Evolutionary conservation across 1,140 invertebrate genomes (phyloP).

Genomic region (Drosophila chauvacae): DNA sequence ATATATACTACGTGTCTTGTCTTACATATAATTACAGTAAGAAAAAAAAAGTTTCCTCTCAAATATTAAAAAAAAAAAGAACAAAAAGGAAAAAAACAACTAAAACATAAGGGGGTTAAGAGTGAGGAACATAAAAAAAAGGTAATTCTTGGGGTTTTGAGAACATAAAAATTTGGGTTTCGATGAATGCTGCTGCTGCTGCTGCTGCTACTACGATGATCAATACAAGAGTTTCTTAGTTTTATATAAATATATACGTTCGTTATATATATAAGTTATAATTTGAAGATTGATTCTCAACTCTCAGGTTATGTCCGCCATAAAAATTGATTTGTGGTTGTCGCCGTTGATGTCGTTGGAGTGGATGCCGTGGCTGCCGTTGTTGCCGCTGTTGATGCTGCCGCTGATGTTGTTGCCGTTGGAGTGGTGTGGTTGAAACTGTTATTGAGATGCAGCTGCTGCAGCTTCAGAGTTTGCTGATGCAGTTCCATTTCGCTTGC

Average conservation of each 20-base stretch:
- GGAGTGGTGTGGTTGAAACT: conserved; percentile 29
- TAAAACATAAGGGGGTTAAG: conserved; percentile 60
- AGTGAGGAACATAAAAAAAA: conserved; percentile 67
- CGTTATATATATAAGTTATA: conserved; percentile 29
- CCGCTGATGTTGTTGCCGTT: conserved; percentile 29
- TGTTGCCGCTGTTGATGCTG: conserved; percentile 5
- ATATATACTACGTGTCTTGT: conserved; percentile 45
- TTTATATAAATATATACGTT: conserved; percentile 30
- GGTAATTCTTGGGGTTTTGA: conserved; percentile 38
- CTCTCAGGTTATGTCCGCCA: conserved; percentile 69
- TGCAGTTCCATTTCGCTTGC: conserved; percentile 34
- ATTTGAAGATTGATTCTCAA: conserved; percentile 39
- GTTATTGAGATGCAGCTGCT: conserved; percentile 28
- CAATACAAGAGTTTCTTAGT: conserved; percentile 23
- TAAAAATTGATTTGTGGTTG: conserved; percentile 38
- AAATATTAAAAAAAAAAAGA: conserved; percentile 47
- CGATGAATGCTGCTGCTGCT: conserved; percentile 25
- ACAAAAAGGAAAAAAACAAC: conserved; percentile 62
- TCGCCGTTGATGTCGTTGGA: conserved; percentile 28
- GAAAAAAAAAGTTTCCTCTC: conserved; percentile 54
- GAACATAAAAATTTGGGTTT: conserved; percentile 61
- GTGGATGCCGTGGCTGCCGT: conserved; percentile 13
- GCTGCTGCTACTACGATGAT: conserved; percentile 32
- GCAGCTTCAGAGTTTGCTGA: conserved; percentile 41
- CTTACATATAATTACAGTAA: conserved; percentile 64